Evolutionary conservation across 2,797 vertebrate species (phyloP).

Genomic region (Podarcis lilfordi): DNA sequence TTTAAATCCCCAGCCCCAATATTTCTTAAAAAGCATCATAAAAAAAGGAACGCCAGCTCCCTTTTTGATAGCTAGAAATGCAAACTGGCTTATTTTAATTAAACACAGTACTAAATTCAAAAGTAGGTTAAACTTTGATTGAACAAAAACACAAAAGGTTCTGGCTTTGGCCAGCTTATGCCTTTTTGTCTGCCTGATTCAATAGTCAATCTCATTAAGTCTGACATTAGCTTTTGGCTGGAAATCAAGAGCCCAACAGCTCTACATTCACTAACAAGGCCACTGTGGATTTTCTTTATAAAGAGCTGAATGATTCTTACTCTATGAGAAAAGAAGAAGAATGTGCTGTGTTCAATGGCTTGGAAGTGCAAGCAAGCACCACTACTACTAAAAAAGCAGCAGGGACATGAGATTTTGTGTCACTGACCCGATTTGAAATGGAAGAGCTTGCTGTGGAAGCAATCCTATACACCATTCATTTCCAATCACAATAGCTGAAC

Average conservation of each 20-base stretch:
- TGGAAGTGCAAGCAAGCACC: background rate
- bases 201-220: constrained; percentile 38
- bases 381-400: background rate
- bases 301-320: constrained; percentile 43
- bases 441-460: background rate
- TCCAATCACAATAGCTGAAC: background rate
- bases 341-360: background rate
- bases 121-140: constrained; percentile 23
- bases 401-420: background rate
- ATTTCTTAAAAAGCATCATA: constrained; percentile 57
- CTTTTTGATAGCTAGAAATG: constrained; percentile 37
- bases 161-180: constrained; percentile 40
- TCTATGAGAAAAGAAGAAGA: constrained; percentile 41
- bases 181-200: constrained; percentile 32
- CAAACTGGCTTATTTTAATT: constrained; percentile 55
- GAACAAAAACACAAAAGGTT: background rate
- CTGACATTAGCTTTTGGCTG: constrained; percentile 48
- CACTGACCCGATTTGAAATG: background rate
- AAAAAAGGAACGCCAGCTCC: constrained; percentile 34
- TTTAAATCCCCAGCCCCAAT: constrained; percentile 43
- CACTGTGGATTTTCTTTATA: constrained; percentile 2
- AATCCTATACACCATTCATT: background rate
- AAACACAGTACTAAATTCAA: constrained; percentile 48
- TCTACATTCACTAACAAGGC: background rate
- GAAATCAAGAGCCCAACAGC: constrained; percentile 34